These are phyloP conservation scores for Tragelaphus oryx DNA, from an alignment of 2,797 vertebrate species.

Conservation along the genomic window DNA sequence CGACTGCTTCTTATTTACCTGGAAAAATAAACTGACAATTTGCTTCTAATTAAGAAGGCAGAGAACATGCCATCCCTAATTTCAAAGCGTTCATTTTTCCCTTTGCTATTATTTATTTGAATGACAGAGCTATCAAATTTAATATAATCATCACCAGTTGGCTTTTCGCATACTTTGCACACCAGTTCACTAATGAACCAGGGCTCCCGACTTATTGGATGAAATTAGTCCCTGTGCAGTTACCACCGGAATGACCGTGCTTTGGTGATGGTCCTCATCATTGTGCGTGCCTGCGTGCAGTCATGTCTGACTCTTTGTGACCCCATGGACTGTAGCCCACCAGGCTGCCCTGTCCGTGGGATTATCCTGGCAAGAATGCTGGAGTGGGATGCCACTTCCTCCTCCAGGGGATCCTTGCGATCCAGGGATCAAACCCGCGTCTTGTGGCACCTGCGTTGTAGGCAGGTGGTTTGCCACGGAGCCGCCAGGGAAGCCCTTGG, in stretches of 20 bases:
- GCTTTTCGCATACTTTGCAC: not conserved
- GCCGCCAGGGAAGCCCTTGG: not conserved
- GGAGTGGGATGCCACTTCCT: not conserved
- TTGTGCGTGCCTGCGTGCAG: not conserved
- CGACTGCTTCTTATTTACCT: conserved; percentile 1
- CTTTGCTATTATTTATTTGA: conserved; percentile 30
- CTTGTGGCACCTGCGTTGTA: not conserved
- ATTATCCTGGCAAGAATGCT: not conserved
- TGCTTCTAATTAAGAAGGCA: conserved; percentile 20
- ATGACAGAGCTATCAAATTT: not conserved
- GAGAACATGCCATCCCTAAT: conserved; percentile 9
- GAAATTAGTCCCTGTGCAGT: not conserved
- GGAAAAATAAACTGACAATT: not conserved
- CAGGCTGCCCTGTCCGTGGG: not conserved
- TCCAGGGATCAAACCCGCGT: not conserved
- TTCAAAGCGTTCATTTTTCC: conserved; percentile 8
- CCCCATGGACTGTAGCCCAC: not conserved
- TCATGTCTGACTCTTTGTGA: not conserved
- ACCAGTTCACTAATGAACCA: not conserved
- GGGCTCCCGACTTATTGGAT: not conserved
- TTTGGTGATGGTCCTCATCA: not conserved
- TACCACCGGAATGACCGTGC: not conserved
- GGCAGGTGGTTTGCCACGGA: rapidly evolving
- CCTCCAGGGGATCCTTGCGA: not conserved
- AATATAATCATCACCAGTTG: not conserved